Evolutionary conservation across 2,888 invertebrate species (phyloP), one percentile per base, ranked within the genome.

Genomic region (Teleiodes luculella): DNA sequence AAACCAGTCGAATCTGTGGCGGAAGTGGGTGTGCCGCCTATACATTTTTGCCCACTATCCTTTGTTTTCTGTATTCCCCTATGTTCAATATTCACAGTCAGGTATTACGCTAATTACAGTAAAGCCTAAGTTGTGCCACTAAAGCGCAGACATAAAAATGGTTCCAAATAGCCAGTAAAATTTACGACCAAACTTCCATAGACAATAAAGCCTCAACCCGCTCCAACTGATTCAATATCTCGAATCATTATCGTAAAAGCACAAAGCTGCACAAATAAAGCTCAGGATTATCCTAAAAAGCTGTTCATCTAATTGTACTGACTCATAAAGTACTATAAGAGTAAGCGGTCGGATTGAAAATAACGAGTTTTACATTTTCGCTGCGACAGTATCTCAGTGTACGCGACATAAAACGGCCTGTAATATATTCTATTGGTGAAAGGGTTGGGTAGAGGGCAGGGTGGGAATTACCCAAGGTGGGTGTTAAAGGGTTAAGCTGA

Each of bases 341-440:
- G 80, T 86, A 86, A 87, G 86, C 86, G 86, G 84, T 84, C 71
- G 86, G 88, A 88, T 88, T 86, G 81, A 82, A 82, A 88, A 87
- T 89, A 89, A 88, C 86, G 86, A 83, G 84, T 83, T 86, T 86
- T 79, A 86, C 88, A 86, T 88, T 88, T 87, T 88, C 83, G 83
- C 78, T 79, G 78, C 79, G 80, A 74, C 81, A 18, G n/a, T n/a
- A n/a, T 24, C 24, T 3, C 24, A 82, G 84, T 89, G 88, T 88
- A 86, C 81, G 80, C 84, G 84, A 86, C 88, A 87, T 87, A 88
- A 89, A 89, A 86, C 83, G 88, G 84, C 80, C 80, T 85, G 87
- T 88, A 89, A 89, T 89, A 88, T 89, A 89, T 89, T 89, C 89
- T 89, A 89, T 87, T 89, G 87, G 88, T 87, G 88, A 89, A 89